phyloP scores from a whole-genome alignment of 2,113 vertebrate genomes.

The Dicerorhinus sumatrensis region DNA sequence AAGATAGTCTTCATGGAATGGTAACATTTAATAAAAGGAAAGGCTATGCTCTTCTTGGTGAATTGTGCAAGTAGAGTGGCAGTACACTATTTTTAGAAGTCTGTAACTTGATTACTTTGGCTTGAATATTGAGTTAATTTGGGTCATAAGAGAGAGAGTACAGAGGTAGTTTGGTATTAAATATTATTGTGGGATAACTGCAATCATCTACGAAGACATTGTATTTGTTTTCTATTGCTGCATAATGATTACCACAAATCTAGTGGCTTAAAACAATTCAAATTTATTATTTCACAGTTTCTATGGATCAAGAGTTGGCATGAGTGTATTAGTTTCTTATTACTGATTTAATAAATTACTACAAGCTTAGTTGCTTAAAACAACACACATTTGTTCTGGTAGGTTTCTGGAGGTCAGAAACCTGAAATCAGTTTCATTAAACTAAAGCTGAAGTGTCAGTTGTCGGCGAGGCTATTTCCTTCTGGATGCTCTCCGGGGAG shows the following conservation, averaged over 20 bases:
- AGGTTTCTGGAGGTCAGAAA: background rate
- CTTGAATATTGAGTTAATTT: constrained; percentile 29
- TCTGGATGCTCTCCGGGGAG: background rate
- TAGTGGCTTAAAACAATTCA: background rate
- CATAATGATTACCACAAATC: background rate
- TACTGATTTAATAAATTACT: background rate
- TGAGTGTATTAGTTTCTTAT: background rate
- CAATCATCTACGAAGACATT: background rate
- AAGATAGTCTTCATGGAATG: background rate
- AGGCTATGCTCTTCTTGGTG: background rate
- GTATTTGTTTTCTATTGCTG: background rate
- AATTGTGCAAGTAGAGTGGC: background rate
- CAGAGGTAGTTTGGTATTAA: background rate
- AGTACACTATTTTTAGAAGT: background rate
- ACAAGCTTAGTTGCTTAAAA: background rate
- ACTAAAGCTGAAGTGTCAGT: background rate
- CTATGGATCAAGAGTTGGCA: background rate
- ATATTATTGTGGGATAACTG: background rate
- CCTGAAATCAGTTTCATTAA: background rate
- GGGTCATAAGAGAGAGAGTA: background rate
- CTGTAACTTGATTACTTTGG: background rate
- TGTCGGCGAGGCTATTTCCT: accelerated
- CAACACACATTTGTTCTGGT: background rate
- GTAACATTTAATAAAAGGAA: background rate
- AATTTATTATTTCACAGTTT: background rate